These are phyloP conservation scores for Mormyrus proboscirostris DNA, from an alignment of 2,797 vertebrate species.

Conservation along the genomic window DNA sequence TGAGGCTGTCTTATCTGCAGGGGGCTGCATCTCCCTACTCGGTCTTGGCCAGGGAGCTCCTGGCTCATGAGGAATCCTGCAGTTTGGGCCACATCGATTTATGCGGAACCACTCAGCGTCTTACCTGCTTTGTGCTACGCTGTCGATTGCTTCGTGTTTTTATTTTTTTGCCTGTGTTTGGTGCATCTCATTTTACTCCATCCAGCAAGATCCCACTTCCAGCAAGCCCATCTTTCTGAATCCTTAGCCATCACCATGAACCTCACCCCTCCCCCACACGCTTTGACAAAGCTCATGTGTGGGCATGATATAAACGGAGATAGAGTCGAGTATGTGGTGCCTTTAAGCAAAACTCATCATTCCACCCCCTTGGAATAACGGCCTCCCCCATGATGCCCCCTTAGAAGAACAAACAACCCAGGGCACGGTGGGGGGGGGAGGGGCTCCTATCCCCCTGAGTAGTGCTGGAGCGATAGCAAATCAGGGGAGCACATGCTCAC, in stretches of 20 bases:
- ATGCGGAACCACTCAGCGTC: not conserved
- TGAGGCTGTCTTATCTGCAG: not conserved
- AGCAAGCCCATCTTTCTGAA: not conserved
- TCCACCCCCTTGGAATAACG: not conserved
- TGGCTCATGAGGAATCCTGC: not conserved
- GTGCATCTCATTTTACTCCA: not conserved
- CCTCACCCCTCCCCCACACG: not conserved
- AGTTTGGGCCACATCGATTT: not conserved
- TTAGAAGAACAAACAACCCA: conserved; percentile 10
- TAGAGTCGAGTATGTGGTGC: not conserved
- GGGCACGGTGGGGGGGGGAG: not conserved
- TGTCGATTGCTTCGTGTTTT: not conserved
- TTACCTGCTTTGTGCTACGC: not conserved
- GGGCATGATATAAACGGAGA: not conserved
- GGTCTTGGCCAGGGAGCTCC: not conserved
- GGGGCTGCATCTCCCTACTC: not conserved
- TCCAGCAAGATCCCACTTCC: not conserved
- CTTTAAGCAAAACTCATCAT: not conserved
- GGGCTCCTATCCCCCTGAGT: not conserved
- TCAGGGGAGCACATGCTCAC: not conserved
- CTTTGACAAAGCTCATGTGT: not conserved
- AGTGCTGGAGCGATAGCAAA: not conserved
- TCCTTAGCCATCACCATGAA: not conserved
- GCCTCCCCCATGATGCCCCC: not conserved
- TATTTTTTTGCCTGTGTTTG: not conserved